phyloP scores from a whole-genome alignment of 2,113 vertebrate species.

The Erythrolamprus reginae region DNA sequence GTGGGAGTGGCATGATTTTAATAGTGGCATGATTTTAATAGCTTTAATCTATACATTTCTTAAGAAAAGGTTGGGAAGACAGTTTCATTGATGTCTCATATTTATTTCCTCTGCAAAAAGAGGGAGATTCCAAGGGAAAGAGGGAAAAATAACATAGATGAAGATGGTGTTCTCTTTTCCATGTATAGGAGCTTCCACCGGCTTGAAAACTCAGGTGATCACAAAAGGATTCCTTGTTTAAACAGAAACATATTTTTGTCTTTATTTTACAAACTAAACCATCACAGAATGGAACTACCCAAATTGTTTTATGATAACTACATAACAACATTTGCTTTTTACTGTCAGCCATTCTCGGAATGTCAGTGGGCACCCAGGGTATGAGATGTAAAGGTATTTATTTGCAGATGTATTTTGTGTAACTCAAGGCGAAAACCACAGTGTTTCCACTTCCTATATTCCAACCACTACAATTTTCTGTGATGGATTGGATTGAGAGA shows the following conservation, averaged over 20 bases:
- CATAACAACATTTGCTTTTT: background rate
- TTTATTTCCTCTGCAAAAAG: background rate
- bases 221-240: background rate
- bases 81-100: background rate
- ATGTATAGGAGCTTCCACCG: background rate
- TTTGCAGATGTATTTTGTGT: background rate
- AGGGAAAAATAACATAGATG: background rate
- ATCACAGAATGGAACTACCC: background rate
- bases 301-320: background rate
- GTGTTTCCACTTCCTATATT: background rate
- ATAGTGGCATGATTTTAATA: fast-evolving
- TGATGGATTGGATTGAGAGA: background rate
- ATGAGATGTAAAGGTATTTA: background rate
- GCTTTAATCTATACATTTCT: background rate
- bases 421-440: background rate
- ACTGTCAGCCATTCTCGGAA: background rate
- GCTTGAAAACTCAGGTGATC: background rate
- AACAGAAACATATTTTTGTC: background rate
- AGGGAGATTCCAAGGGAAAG: background rate
- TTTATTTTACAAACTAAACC: background rate
- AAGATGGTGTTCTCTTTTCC: background rate
- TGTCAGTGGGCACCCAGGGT: background rate
- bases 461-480: background rate
- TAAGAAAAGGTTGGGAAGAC: background rate
- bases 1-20: background rate